A percentile compares a stretch with the other conserved stretches of the same genome.
Evolutionary conservation across 2,888 invertebrate species (phyloP).

Genomic region (Steromphala cineraria): DNA sequence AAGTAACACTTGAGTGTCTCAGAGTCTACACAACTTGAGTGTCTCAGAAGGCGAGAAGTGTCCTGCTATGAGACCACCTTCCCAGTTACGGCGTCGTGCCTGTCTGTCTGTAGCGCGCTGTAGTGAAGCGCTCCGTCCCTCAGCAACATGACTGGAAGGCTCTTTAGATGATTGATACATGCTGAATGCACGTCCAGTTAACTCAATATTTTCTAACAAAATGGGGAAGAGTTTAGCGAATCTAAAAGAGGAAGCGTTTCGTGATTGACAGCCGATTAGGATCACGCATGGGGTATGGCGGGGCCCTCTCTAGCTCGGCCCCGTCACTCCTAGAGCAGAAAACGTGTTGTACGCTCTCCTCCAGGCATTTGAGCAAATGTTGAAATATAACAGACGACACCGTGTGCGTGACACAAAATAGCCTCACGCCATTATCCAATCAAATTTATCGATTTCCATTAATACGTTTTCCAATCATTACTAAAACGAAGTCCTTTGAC

Average conservation of each 20-base stretch:
- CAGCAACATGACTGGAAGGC: background rate
- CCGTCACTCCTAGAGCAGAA: background rate
- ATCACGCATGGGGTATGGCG: background rate
- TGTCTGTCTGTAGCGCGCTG: background rate
- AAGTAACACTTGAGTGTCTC: too few relatives aligned
- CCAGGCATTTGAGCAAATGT: conserved; percentile 7
- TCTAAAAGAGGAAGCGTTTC: background rate
- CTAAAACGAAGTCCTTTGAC: background rate
- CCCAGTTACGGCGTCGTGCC: background rate
- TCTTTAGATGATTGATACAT: background rate
- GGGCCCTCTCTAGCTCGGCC: background rate
- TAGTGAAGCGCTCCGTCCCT: background rate
- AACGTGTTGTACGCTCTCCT: background rate
- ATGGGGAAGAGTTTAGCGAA: background rate
- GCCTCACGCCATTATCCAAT: conserved; percentile 7
- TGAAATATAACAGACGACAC: conserved; percentile 19
- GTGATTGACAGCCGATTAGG: background rate
- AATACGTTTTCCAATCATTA: background rate
- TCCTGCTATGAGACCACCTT: too few relatives aligned
- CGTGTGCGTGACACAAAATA: background rate
- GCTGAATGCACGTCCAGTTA: background rate
- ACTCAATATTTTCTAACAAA: background rate
- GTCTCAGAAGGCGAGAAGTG: too few relatives aligned
- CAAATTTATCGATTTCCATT: conserved; percentile 1
- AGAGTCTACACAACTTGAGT: too few relatives aligned